A percentile compares a stretch with the other conserved stretches of the same genome.
These are phyloP conservation scores for Nomada ruficornis DNA, from an alignment of 2,888 invertebrate species.

Conservation along the genomic window DNA sequence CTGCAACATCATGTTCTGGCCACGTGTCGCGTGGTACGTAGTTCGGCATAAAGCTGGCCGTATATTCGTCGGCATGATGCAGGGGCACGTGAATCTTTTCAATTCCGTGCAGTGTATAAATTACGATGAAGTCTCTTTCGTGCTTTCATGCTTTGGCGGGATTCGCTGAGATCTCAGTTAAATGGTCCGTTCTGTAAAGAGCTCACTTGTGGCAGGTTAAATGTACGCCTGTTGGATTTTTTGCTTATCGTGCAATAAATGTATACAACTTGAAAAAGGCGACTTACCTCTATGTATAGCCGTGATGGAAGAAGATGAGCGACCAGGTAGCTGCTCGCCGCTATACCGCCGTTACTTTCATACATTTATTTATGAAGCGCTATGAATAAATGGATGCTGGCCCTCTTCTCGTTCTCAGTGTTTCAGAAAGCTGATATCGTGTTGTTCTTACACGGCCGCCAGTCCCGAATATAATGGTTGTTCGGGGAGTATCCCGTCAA, in stretches of 20 bases:
- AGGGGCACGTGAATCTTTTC: constrained; percentile 45
- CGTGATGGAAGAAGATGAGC: constrained; percentile 66
- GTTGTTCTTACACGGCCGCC: constrained; percentile 76
- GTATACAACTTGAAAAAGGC: constrained; percentile 68
- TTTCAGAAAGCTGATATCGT: constrained; percentile 75
- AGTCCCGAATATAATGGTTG: constrained; percentile 77
- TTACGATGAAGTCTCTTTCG: constrained; percentile 34
- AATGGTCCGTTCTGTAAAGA: constrained; percentile 62
- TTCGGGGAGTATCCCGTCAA: constrained; percentile 75
- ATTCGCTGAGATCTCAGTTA: constrained; percentile 63
- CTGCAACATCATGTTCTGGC: constrained; percentile 14
- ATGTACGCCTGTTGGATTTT: constrained; percentile 65
- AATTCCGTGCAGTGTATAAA: constrained; percentile 48
- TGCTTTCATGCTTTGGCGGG: constrained; percentile 38
- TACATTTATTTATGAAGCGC: constrained; percentile 83
- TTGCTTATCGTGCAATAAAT: constrained; percentile 74
- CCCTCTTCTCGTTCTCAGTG: constrained; percentile 76
- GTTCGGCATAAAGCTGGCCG: constrained; percentile 12
- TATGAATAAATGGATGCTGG: constrained; percentile 83
- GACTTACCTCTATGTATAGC: constrained; percentile 54
- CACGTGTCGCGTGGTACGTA: constrained; percentile 33
- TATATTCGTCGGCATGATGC: constrained; percentile 30
- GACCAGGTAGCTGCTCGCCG: constrained; percentile 64
- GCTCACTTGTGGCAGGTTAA: constrained; percentile 54
- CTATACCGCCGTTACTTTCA: constrained; percentile 73